Evolutionary conservation across 2,888 invertebrate genomes (phyloP), one percentile per base, ranked within the genome.

Genomic region (Linnaemya tessellans): DNA sequence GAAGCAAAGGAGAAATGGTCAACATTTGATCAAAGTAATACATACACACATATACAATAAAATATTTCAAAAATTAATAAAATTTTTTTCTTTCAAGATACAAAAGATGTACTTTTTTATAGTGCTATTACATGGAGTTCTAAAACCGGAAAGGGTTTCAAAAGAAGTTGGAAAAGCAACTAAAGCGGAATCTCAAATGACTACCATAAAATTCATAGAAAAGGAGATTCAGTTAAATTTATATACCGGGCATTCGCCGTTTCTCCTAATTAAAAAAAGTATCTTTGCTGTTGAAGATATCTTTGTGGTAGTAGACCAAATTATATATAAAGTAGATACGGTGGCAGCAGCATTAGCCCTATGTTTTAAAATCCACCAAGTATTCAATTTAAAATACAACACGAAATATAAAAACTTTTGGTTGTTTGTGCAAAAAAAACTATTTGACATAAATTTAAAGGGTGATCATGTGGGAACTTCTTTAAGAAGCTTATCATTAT

Each of bases 301-400:
- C 41, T 43, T 56, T 58, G 70, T 71, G 5, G 41, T 71, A 15
- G n/a, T 43, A 8, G 56, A 71, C 43, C 58, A 71, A 71, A 71
- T 71, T 15, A 41, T 71, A 18, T 71, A 71, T 35, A 56, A 71
- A 20, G 20, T 18, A 9, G 70, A 71, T 43, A 46, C 70, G 15
- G 56, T 71, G 7, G 70, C 70, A 11, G 18, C 70, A 10, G 70
- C 70, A 13, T 58, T 71, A 43, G 70, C 70, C 4, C 43, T 71
- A 25, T 71, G 70, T 71, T 58, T 71, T 41, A 58, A 71, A 43
- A 58, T 71, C 9, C 38, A 71, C 15, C 65, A 46, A 46, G 46
- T 65, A 41, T 46, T 65, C 9, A 65, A 65, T 65, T 65, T 65
- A 62, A 18, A 49, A 49, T 49, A 49, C 18, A 18, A 49, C 18